phyloP scores from a whole-genome alignment of 2,888 invertebrate genomes.

The Pachliopta kotzebuea region DNA sequence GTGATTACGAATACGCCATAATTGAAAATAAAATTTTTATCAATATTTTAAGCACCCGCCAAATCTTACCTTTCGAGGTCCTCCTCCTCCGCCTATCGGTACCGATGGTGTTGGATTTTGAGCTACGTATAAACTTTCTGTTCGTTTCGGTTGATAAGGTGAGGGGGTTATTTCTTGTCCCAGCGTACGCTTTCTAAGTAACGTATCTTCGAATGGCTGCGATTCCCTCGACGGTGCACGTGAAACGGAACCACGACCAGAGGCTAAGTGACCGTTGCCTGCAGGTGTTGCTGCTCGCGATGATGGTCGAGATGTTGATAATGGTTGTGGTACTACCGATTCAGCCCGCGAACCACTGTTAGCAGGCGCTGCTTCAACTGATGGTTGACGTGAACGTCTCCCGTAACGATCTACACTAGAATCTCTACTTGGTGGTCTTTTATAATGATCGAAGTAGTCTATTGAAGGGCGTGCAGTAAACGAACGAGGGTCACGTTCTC shows the following conservation, averaged over 20 bases:
- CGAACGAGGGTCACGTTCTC: slow-evolving; percentile 62
- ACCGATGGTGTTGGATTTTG: slow-evolving; percentile 71
- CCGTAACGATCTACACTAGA: slow-evolving; percentile 91
- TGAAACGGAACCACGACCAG: slow-evolving; percentile 80
- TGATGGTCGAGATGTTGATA: slow-evolving; percentile 83
- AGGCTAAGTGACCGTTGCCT: slow-evolving; percentile 84
- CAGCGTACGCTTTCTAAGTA: slow-evolving; percentile 88
- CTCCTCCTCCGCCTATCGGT: slow-evolving; percentile 63
- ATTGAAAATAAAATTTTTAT: not conserved
- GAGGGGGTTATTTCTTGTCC: slow-evolving; percentile 95
- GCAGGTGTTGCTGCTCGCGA: slow-evolving; percentile 78
- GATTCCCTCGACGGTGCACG: slow-evolving; percentile 70
- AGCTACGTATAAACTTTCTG: slow-evolving; percentile 91
- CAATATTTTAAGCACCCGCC: not conserved
- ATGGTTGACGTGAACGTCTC: slow-evolving; percentile 89
- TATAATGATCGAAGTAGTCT: slow-evolving; percentile 97
- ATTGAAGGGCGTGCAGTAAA: slow-evolving; percentile 82
- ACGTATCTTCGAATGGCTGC: slow-evolving; percentile 90
- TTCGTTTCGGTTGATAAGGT: slow-evolving; percentile 92
- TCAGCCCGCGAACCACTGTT: slow-evolving; percentile 84
- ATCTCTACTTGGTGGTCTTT: slow-evolving; percentile 93
- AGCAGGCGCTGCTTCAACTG: slow-evolving; percentile 82
- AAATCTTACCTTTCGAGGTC: slow-evolving; percentile 65
- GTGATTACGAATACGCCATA: too few species aligned
- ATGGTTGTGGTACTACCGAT: slow-evolving; percentile 87